A percentile compares a stretch with the other conserved stretches of the same genome.
Evolutionary conservation across 1,140 invertebrate species (phyloP).

Genomic region (Mizuhopecten yessoensis): DNA sequence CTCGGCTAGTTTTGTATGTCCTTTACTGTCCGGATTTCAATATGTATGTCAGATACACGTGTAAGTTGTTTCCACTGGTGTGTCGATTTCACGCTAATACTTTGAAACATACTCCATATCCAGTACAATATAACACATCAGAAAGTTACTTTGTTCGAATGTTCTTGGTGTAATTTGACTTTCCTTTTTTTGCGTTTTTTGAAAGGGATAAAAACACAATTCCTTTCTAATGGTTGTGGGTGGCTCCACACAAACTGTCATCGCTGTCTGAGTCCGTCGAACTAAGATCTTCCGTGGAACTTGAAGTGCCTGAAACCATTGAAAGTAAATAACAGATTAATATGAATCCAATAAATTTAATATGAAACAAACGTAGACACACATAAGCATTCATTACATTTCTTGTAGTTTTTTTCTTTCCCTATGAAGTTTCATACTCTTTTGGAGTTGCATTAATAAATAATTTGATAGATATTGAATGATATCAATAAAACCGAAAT

Average conservation of each 20-base stretch:
- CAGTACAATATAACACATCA: not conserved
- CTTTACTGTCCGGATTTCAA: not conserved
- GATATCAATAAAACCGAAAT: not conserved
- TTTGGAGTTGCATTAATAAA: not conserved
- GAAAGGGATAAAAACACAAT: not conserved
- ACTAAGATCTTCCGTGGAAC: constrained; percentile 51
- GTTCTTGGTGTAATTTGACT: too few species aligned
- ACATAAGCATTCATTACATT: too few species aligned
- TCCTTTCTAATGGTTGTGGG: not conserved
- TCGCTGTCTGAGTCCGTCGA: constrained; percentile 24
- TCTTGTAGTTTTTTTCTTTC: too few species aligned
- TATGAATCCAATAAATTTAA: not conserved
- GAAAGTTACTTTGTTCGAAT: too few species aligned
- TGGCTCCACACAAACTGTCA: constrained; percentile 42
- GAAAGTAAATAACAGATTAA: not conserved
- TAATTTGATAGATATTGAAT: not conserved
- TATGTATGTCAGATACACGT: not conserved
- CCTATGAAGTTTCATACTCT: not conserved
- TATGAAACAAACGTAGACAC: too few species aligned
- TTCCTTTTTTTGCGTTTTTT: too few species aligned
- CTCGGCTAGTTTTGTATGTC: not conserved
- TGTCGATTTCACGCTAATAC: not conserved
- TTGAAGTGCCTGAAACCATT: constrained; percentile 35
- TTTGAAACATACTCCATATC: not conserved
- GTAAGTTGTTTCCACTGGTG: too few species aligned